These are phyloP conservation scores for Andrena praecox DNA, from an alignment of 2,888 invertebrate genomes.

Conservation along the genomic window DNA sequence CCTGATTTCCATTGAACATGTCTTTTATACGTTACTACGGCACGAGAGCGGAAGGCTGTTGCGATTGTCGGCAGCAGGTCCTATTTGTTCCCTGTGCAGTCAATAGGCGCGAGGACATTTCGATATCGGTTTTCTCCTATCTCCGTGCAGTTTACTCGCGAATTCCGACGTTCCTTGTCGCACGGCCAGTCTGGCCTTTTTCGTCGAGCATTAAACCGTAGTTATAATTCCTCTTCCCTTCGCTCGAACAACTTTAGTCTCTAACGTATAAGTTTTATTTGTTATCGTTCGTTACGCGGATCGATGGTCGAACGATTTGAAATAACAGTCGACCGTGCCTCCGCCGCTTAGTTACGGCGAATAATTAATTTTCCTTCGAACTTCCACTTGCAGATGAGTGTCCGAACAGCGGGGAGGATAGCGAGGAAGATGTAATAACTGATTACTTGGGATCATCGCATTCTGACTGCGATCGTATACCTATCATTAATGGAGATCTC, in stretches of 20 bases:
- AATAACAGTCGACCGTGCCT: background rate
- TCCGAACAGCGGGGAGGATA: slow-evolving; percentile 89
- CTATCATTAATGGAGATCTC: slow-evolving; percentile 75
- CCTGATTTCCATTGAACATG: slow-evolving; percentile 72
- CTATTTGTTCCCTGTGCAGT: slow-evolving; percentile 63
- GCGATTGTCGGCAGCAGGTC: slow-evolving; percentile 62
- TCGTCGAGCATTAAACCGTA: background rate
- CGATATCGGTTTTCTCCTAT: slow-evolving; percentile 75
- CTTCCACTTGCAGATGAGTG: slow-evolving; percentile 88
- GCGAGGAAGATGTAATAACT: slow-evolving; percentile 93
- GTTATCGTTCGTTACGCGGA: background rate
- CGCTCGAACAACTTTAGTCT: background rate
- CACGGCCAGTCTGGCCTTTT: slow-evolving; percentile 15
- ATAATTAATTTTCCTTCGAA: slow-evolving; percentile 6
- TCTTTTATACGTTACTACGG: slow-evolving; percentile 61
- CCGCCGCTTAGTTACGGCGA: background rate
- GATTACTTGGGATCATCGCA: slow-evolving; percentile 87
- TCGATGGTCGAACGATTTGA: background rate
- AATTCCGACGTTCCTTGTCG: slow-evolving; percentile 41
- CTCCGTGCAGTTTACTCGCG: slow-evolving; percentile 55
- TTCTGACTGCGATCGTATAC: slow-evolving; percentile 78
- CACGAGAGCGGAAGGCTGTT: slow-evolving; percentile 56
- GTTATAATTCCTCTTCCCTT: background rate
- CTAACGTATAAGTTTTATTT: background rate
- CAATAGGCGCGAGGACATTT: slow-evolving; percentile 71